Percentiles rank a stretch among this genome's conserved stretches.
Conservation (phyloP, 1,140 invertebrate species). For the Melipona quadrifasciata region DNA sequence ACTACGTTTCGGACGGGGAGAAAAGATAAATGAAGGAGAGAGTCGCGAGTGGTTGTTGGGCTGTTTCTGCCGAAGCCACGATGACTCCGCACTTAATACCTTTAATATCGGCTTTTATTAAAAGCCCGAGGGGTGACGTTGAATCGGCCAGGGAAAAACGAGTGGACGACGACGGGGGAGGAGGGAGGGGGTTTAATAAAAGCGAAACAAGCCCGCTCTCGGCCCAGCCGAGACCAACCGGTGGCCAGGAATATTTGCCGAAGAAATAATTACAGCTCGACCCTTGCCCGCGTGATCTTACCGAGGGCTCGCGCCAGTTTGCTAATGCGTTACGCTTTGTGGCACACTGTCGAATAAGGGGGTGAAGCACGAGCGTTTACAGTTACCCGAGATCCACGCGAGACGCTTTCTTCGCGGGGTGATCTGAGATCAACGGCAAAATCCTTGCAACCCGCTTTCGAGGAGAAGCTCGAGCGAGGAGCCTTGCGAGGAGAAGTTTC, state of each 20-base stretch:
- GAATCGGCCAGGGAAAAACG: background rate
- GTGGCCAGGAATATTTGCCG: conserved; percentile 57
- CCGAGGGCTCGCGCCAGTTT: background rate
- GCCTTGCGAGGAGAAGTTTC: background rate
- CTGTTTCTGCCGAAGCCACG: conserved; percentile 3
- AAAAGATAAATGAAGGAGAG: conserved; percentile 46
- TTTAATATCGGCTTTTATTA: conserved; percentile 70
- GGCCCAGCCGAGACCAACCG: conserved; percentile 31
- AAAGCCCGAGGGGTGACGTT: conserved; percentile 42
- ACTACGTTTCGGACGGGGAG: background rate
- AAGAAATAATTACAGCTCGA: conserved; percentile 62
- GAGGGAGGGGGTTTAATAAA: conserved; percentile 55
- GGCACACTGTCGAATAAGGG: background rate
- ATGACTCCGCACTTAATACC: conserved; percentile 64
- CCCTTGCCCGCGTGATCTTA: conserved; percentile 14
- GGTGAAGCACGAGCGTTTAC: background rate
- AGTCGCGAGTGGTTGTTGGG: background rate
- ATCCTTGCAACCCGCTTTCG: background rate
- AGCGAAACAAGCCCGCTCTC: conserved; percentile 55
- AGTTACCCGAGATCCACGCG: background rate
- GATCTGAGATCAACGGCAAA: background rate
- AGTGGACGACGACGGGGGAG: background rate
- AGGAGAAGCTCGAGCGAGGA: background rate
- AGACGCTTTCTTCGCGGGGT: background rate
- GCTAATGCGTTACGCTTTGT: background rate